Evolutionary conservation across 2,113 vertebrate species (phyloP), one percentile per base, ranked within the genome.

Genomic region (Tachycineta bicolor): DNA sequence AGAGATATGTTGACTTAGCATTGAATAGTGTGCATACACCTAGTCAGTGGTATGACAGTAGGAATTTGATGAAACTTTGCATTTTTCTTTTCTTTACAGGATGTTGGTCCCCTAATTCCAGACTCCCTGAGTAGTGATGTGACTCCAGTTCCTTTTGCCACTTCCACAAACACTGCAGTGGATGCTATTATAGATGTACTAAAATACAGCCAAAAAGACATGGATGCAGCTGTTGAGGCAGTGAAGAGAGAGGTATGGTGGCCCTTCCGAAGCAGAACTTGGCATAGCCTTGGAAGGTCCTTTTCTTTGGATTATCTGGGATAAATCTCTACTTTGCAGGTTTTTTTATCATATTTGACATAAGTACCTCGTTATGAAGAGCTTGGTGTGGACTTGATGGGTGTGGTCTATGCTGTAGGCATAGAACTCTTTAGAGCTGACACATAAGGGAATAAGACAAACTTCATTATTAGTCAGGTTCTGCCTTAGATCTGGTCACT

Each of bases 121-220:
- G 97, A 74, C 55, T 59, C 85, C 31, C 56, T 96, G 37, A 18
- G 68, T 11, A 39, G 82, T 80, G 83, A 97, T 4, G 67, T 95
- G 74, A 24, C 90, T 90, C 77, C 18, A 13, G 21, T 69, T 11
- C 4, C 89, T 98, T 88, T 96, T 92, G 14, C 44, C 77, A 25
- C 96, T 64, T 91, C 96, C 3, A 12, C 91, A 14, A 76, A 71
- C 14, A 69, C 96, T 70, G 74, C 83, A 10, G 98, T 98, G 71
- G 98, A 97, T 8, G 96, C 98, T 31, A 99, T 99, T 28, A 98
- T 99, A 65, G 99, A 99, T 14, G 94, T 99, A 37, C 95, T 99
- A 23, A 98, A 98, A 89, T 99, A 99, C 44, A 99, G 98, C 77
- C 99, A 99, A 92, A 98, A 98, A 87, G 99, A 99, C 96, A 97